Evolutionary conservation across 2,888 invertebrate species (phyloP).

Genomic region (Aelia acuminata): DNA sequence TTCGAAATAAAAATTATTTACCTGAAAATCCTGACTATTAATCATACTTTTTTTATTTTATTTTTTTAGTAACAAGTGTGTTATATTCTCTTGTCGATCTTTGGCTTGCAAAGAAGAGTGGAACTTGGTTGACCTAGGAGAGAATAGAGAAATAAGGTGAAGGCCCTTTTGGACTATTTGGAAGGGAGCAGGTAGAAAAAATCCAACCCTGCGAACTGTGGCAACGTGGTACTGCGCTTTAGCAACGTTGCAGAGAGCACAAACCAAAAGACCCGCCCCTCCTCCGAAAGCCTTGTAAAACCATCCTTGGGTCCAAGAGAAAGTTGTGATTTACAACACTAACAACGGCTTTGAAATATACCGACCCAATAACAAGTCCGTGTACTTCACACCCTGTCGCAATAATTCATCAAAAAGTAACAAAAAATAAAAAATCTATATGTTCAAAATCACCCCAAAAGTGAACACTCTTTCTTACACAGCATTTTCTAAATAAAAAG

Average conservation of each 20-base stretch:
- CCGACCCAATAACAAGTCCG: background rate
- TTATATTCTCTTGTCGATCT: too few species aligned
- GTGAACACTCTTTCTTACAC: too few species aligned
- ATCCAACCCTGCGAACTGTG: constrained; percentile 17
- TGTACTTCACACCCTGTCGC: background rate
- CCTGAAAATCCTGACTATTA: too few species aligned
- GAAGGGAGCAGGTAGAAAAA: constrained; percentile 32
- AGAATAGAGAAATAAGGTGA: constrained; percentile 31
- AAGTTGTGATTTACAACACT: background rate
- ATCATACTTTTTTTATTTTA: too few species aligned
- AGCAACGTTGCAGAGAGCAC: constrained; percentile 10
- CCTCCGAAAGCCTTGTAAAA: background rate
- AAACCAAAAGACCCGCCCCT: background rate
- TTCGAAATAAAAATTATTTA: too few species aligned
- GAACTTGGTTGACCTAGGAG: background rate
- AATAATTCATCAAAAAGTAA: background rate
- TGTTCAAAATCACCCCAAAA: too few species aligned
- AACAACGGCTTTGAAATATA: background rate
- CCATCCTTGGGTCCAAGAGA: background rate
- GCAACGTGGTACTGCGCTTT: background rate
- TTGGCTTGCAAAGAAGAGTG: too few species aligned
- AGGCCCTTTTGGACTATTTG: constrained; percentile 13
- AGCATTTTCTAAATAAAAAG: too few species aligned
- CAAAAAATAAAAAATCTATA: too few species aligned
- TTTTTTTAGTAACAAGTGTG: too few species aligned